Percentiles rank a stretch among this genome's conserved stretches.
phyloP scores from a whole-genome alignment of 2,888 invertebrate genomes.

The Spodoptera littoralis region DNA sequence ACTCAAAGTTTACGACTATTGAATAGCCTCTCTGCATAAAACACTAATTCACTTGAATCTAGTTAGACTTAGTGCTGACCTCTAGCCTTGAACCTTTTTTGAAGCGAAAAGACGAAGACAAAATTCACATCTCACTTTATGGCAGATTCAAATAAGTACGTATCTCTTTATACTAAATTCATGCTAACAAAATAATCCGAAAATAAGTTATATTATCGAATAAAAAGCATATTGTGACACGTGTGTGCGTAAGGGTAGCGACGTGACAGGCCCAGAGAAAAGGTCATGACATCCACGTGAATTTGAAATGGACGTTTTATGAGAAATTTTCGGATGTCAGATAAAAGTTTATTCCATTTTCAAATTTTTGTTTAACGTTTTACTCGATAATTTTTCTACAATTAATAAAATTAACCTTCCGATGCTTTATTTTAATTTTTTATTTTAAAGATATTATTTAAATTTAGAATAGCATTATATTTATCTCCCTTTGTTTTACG shows the following conservation, averaged over 20 bases:
- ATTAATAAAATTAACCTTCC: not conserved
- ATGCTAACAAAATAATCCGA: slow-evolving; percentile 11
- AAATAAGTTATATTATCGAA: slow-evolving; percentile 33
- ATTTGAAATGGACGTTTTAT: slow-evolving; percentile 64
- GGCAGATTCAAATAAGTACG: not conserved
- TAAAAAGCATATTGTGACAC: slow-evolving; percentile 36
- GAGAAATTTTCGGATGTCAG: slow-evolving; percentile 40
- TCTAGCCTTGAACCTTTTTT: no score
- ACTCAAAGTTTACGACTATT: no score
- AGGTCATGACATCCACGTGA: slow-evolving; percentile 64
- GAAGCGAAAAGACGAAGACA: no score
- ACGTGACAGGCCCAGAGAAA: slow-evolving; percentile 67
- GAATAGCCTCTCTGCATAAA: no score
- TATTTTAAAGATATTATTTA: no score
- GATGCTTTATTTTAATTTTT: no score
- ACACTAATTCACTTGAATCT: no score
- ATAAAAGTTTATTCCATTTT: slow-evolving; percentile 19
- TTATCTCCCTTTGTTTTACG: no score
- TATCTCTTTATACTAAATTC: slow-evolving; percentile 4
- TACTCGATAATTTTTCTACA: no score
- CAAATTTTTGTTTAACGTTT: slow-evolving; percentile 4
- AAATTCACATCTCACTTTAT: not conserved
- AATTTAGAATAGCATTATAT: no score
- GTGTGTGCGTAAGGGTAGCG: slow-evolving; percentile 52
- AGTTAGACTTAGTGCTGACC: no score